Conservation (phyloP, 2,113 vertebrate species). For the Lontra canadensis region DNA sequence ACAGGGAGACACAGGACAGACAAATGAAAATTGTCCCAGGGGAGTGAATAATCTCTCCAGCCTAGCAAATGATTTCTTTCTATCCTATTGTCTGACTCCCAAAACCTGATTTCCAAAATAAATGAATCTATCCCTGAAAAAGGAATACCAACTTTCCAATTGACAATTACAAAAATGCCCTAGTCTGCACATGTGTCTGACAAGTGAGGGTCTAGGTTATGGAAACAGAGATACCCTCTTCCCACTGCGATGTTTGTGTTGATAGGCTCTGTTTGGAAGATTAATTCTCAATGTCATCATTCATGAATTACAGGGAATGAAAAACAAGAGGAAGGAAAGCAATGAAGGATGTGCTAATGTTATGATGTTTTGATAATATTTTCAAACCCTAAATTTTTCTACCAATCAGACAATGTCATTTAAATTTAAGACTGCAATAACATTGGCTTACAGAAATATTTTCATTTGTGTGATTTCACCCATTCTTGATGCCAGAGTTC, state of each 20-base stretch:
- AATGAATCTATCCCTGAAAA: conserved; percentile 52
- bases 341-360: conserved; percentile 30
- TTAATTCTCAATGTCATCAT: conserved; percentile 67
- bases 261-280: conserved; percentile 68
- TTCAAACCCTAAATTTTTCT: conserved; percentile 50
- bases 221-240: conserved; percentile 72
- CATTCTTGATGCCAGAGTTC: conserved; percentile 50
- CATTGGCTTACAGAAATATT: conserved; percentile 57
- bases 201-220: conserved; percentile 58
- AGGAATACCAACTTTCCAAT: background rate
- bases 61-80: conserved; percentile 31
- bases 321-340: conserved; percentile 59
- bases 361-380: conserved; percentile 53
- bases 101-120: conserved; percentile 71
- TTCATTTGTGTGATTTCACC: conserved; percentile 58
- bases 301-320: conserved; percentile 64
- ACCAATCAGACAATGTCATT: conserved; percentile 26
- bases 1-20: background rate
- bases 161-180: conserved; percentile 29
- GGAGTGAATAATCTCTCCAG: background rate
- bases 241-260: conserved; percentile 42
- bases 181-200: background rate
- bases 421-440: conserved; percentile 68
- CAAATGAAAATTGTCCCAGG: background rate
- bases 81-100: conserved; percentile 33